phyloP scores from a whole-genome alignment of 2,888 invertebrate genomes.

The Apamea sordens region DNA sequence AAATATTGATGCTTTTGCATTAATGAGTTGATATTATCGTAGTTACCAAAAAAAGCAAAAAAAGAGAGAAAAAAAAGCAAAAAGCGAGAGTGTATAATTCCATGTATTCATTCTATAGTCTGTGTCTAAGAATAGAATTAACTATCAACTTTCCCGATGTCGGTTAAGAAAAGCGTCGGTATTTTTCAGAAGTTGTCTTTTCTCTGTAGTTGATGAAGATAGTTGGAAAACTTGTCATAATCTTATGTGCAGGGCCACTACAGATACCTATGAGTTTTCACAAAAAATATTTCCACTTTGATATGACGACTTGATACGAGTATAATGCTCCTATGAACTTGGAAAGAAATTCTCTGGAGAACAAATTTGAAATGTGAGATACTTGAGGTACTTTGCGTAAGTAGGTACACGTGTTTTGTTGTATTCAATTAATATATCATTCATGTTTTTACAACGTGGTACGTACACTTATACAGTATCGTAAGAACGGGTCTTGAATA shows the following conservation, averaged over 20 bases:
- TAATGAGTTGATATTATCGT: not conserved
- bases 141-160: not conserved
- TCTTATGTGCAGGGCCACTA: not conserved
- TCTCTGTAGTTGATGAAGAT: not conserved
- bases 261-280: not conserved
- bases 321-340: not conserved
- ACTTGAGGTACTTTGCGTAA: slow-evolving; percentile 13
- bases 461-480: slow-evolving; percentile 2
- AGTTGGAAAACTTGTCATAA: not conserved
- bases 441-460: not conserved
- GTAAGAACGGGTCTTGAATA: slow-evolving; percentile 29
- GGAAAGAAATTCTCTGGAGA: not conserved
- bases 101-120: not conserved
- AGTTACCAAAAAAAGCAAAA: no score
- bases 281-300: not conserved
- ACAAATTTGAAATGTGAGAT: not conserved
- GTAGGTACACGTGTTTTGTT: not conserved
- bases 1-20: not conserved
- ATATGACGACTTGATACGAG: no score
- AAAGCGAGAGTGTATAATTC: not conserved
- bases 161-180: not conserved
- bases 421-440: slow-evolving; percentile 20
- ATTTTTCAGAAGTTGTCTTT: not conserved
- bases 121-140: not conserved
- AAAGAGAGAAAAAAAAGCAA: no score